Percentiles rank a stretch among this genome's conserved stretches.
Evolutionary conservation across 2,888 invertebrate genomes (phyloP).

Genomic region (Volucella bombylans): DNA sequence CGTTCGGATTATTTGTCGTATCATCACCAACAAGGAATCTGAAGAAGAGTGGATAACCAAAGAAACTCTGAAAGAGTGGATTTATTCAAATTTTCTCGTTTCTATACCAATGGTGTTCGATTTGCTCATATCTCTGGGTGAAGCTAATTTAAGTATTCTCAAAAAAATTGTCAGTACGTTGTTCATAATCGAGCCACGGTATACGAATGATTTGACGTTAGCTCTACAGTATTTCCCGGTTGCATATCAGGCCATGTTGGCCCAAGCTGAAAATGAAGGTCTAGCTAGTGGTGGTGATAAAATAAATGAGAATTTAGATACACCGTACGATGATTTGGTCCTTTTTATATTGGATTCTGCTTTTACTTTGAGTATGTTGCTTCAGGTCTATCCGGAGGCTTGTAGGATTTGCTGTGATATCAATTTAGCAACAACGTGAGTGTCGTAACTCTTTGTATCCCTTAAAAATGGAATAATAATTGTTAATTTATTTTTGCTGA

Average conservation of each 20-base stretch:
- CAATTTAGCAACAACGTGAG: constrained; percentile 84
- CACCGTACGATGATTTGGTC: constrained; percentile 86
- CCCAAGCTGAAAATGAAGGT: constrained; percentile 81
- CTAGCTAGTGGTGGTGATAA: constrained; percentile 77
- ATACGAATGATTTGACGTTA: constrained; percentile 85
- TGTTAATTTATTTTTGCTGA: neutral
- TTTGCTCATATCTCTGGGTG: constrained; percentile 88
- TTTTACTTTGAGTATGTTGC: constrained; percentile 86
- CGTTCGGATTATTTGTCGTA: constrained; percentile 88
- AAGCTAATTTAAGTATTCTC: constrained; percentile 86
- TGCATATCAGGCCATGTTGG: constrained; percentile 81
- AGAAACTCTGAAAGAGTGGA: constrained; percentile 86
- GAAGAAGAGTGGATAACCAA: constrained; percentile 87
- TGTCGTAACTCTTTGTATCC: constrained; percentile 4
- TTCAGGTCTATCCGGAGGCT: constrained; percentile 86
- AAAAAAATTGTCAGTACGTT: constrained; percentile 86
- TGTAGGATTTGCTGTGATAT: constrained; percentile 84
- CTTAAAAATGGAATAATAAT: too few relatives aligned
- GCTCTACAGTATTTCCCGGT: constrained; percentile 84
- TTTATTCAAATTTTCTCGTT: constrained; percentile 91
- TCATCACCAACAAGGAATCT: constrained; percentile 91
- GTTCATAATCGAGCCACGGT: constrained; percentile 84
- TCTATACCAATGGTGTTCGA: constrained; percentile 93
- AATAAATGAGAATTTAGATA: constrained; percentile 76
- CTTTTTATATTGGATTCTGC: constrained; percentile 88